Base-by-base conservation (phyloP, 2,888 invertebrate genomes). In the Philaethria dido region DNA sequence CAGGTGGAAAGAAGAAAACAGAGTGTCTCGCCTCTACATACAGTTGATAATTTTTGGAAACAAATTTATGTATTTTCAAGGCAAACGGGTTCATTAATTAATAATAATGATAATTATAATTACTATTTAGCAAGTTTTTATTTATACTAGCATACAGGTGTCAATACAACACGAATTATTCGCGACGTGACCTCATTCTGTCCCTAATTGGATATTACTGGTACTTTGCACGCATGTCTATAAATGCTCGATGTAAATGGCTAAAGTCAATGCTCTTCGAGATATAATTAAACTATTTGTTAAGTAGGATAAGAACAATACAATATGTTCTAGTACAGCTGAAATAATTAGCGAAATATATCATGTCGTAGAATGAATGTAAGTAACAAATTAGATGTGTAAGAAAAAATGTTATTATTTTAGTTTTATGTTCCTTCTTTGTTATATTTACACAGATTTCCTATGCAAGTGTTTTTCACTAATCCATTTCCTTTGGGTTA, bases 121-220 rank as follows among this genome's bases (percentile, higher is more conserved):
- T 13, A 11, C 13, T 39, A 9, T 39, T 13, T 2, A 39, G 13
- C 39, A 4, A n/a, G 20, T 42, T 57, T 20, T 20, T 6, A 45
- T 18, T 44, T 45, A 55, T 55, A 39, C 0, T 8, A 39, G 45
- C 44, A 25, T 45, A 54, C 52, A 61, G 39, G 45, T 45, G 45
- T 45, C 61, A 52, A 52, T 52, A n/a, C 3, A 20, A 36, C n/a
- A 22, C 5, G 42, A 50, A 33, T 25, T 45, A 45, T 36, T 45
- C 20, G 25, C 54, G 14, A 36, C 33, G 20, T 33, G 54, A 61
- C 61, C 61, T 20, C 42, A 54, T 61, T 60, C 52, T 54, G 45
- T 47, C 50, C n/a, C 22, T 54, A 54, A 45, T 61, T 61, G 52
- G 29, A 61, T 61, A 66, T 39, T 14, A 66, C 11, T 61, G 11